These are phyloP conservation scores for Piscicola geometra DNA, from an alignment of 2,888 invertebrate species.

Conservation along the genomic window DNA sequence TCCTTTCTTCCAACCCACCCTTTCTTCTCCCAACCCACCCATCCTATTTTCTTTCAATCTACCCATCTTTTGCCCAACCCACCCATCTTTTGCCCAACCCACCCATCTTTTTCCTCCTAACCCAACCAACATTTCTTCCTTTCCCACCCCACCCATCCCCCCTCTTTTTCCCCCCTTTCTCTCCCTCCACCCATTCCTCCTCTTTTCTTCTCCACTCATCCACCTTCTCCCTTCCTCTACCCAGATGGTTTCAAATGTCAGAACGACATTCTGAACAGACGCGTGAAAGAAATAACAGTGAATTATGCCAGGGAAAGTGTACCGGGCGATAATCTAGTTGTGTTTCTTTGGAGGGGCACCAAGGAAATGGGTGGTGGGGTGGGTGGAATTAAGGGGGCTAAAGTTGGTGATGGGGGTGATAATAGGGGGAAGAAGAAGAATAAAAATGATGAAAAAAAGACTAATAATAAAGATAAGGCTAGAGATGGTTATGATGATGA, in stretches of 20 bases:
- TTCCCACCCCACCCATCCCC: too few species aligned
- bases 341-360: background rate
- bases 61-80: too few species aligned
- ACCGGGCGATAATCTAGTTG: slow-evolving; percentile 46
- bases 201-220: background rate
- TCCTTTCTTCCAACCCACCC: too few species aligned
- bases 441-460: too few species aligned
- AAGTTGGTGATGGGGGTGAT: too few species aligned
- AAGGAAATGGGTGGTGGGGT: background rate
- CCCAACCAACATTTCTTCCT: too few species aligned
- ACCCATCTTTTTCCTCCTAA: too few species aligned
- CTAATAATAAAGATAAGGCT: too few species aligned
- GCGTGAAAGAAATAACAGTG: slow-evolving; percentile 46
- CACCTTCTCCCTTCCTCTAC: background rate
- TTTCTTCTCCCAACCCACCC: slow-evolving; percentile 31
- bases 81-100: too few species aligned
- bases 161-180: too few species aligned
- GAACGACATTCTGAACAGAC: slow-evolving; percentile 43
- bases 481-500: background rate
- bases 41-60: too few species aligned
- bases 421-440: background rate
- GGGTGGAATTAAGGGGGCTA: background rate
- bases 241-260: slow-evolving; percentile 23
- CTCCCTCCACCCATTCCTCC: background rate
- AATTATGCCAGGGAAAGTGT: slow-evolving; percentile 48